phyloP scores from a whole-genome alignment of 1,140 invertebrate genomes.

The Capitella teleta region DNA sequence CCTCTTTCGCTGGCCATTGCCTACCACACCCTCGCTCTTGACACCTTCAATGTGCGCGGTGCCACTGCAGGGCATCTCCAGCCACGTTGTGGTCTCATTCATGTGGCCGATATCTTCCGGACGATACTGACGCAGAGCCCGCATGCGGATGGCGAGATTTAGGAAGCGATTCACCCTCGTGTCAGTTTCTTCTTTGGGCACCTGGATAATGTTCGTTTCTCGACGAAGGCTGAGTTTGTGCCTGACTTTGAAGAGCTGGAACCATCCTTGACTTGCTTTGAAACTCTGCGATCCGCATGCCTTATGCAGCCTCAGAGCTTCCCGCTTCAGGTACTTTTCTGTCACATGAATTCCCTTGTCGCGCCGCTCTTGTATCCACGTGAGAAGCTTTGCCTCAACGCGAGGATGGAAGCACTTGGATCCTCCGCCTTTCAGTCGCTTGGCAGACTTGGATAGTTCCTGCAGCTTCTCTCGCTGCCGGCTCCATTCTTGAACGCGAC shows the following conservation, averaged over 20 bases:
- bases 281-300: neutral
- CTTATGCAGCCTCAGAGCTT: neutral
- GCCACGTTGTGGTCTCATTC: neutral
- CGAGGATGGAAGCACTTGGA: neutral
- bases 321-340: neutral
- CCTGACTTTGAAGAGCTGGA: neutral
- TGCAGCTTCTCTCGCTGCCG: neutral
- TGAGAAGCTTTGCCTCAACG: neutral
- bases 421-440: constrained; percentile 1
- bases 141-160: neutral
- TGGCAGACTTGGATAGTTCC: constrained; percentile 2
- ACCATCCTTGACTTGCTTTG: constrained; percentile 1
- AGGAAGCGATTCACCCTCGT: constrained; percentile 1
- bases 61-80: neutral
- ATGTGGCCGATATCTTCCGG: neutral
- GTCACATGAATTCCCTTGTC: neutral
- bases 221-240: neutral
- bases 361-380: neutral
- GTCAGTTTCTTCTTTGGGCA: neutral
- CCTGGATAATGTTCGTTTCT: neutral
- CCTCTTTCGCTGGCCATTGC: neutral
- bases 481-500: constrained; percentile 4
- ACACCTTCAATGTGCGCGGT: neutral
- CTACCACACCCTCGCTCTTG: neutral
- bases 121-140: neutral